Base-by-base conservation (phyloP, 92 coral and sea anemone genomes). In the Nematostella vectensis region DNA sequence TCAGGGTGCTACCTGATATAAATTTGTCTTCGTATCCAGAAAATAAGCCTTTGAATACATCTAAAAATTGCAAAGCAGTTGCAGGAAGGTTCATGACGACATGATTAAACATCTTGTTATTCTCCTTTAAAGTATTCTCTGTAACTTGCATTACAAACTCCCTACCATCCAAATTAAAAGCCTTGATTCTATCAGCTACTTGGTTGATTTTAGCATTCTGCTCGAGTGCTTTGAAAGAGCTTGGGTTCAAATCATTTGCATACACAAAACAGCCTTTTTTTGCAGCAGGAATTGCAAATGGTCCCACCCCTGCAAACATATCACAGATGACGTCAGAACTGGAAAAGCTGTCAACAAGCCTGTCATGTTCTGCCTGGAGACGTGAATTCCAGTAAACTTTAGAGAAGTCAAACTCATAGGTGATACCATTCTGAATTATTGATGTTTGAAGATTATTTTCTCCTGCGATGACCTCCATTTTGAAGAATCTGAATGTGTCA, bases 361-460 rank as follows among this genome's bases (percentile, higher is more conserved):
- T 77, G 27, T 74, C 78, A 67, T 91, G 98, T 24, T 91, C 98
- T 22, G 85, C 75, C 62, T 91, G 98, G 42, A 91, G 82, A 3
- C 98, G 86, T 29, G 98, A 91, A 70, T 91, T 91, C 98, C 98
- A 91, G 64, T 91, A 91, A n/a, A 91, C 98, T 65, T 82, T 86
- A n/a, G 98, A 91, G 60, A 91, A 91, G 52, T 91, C 98, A 75
- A 91, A 91, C 54, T 79, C 77, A 57, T 72, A 91, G 29, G 63
- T 55, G 19, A 91, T 85, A 0, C 98, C 98, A 68, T 76, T 83
- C 68, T 91, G 81, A 50, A 74, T 87, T 8, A 84, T 82, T 24
- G 84, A 74, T 1, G 98, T 77, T 11, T 73, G 49, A 55, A 86
- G 60, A 64, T 83, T 67, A 49, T 68, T 29, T 59, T 91, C 88